These are phyloP conservation scores for Darevskia nairensis DNA, from an alignment of 2,797 vertebrate genomes.

Conservation along the genomic window DNA sequence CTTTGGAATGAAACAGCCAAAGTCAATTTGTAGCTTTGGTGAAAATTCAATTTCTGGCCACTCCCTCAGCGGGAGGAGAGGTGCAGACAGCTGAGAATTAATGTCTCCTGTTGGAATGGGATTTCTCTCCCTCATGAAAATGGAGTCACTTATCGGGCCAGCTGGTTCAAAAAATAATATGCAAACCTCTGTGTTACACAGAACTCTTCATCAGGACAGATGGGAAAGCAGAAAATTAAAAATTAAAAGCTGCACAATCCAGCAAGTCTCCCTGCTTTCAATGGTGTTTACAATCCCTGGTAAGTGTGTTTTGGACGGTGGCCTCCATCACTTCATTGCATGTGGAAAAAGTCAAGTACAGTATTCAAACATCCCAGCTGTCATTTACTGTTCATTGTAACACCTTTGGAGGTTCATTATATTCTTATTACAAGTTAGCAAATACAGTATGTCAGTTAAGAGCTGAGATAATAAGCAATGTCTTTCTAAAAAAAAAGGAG, in stretches of 20 bases:
- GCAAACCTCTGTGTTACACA: background rate
- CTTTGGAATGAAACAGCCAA: background rate
- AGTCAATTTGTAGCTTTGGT: background rate
- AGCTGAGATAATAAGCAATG: conserved; percentile 1
- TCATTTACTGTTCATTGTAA: background rate
- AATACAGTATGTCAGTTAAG: background rate
- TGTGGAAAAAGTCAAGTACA: background rate
- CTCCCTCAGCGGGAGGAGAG: background rate
- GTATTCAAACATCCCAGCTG: background rate
- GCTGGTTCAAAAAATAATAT: background rate
- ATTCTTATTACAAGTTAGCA: background rate
- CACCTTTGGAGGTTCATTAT: background rate
- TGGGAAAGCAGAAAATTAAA: background rate
- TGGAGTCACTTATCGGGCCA: background rate
- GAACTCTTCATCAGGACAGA: background rate
- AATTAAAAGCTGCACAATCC: background rate
- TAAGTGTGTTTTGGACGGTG: too few species aligned
- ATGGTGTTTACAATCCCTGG: too few species aligned
- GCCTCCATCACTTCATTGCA: background rate
- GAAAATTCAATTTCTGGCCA: background rate
- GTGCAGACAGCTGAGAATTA: background rate
- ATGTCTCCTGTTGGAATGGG: background rate
- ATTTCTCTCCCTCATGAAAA: background rate
- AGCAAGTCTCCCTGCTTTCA: background rate
- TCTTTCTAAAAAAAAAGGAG: conserved; percentile 1